These are phyloP conservation scores for Liodrosophila aerea DNA, from an alignment of 2,888 invertebrate species.

Conservation along the genomic window DNA sequence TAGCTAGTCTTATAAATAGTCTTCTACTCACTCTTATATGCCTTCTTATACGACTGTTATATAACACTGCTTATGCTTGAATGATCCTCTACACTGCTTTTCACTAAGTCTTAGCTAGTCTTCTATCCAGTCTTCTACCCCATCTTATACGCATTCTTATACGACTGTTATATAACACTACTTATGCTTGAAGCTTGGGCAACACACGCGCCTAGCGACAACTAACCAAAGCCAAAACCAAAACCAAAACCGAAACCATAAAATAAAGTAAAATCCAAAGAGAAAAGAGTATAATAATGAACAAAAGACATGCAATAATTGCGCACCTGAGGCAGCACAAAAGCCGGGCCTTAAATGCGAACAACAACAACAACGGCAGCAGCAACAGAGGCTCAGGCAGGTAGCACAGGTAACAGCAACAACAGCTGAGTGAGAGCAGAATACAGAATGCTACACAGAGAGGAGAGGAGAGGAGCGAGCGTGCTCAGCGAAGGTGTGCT, in stretches of 20 bases:
- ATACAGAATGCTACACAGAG: slow-evolving; percentile 1
- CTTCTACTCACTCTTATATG: slow-evolving; percentile 57
- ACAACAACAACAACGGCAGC: slow-evolving; percentile 9
- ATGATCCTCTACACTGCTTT: no score
- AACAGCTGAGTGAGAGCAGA: slow-evolving; percentile 55
- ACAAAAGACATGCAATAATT: slow-evolving; percentile 63
- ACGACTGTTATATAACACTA: slow-evolving; percentile 49
- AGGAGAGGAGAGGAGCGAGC: slow-evolving; percentile 13
- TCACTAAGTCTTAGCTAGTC: no score
- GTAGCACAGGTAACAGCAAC: slow-evolving; percentile 41
- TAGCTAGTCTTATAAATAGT: no score
- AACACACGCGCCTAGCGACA: no score
- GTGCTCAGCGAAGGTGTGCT: slow-evolving; percentile 47
- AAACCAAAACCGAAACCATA: no score
- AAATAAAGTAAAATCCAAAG: no score
- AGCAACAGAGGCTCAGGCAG: slow-evolving; percentile 6
- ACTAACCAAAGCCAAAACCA: no score
- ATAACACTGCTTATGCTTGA: slow-evolving; percentile 18
- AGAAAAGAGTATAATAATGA: slow-evolving; percentile 33
- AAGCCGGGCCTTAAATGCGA: slow-evolving; percentile 44
- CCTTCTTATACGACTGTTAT: slow-evolving; percentile 60
- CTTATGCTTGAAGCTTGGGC: slow-evolving; percentile 3
- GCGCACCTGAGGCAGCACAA: slow-evolving; percentile 67
- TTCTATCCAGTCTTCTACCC: no score
- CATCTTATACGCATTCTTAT: slow-evolving; percentile 63